Conservation (phyloP, 1,140 invertebrate genomes). For the Drosophila pachea region DNA sequence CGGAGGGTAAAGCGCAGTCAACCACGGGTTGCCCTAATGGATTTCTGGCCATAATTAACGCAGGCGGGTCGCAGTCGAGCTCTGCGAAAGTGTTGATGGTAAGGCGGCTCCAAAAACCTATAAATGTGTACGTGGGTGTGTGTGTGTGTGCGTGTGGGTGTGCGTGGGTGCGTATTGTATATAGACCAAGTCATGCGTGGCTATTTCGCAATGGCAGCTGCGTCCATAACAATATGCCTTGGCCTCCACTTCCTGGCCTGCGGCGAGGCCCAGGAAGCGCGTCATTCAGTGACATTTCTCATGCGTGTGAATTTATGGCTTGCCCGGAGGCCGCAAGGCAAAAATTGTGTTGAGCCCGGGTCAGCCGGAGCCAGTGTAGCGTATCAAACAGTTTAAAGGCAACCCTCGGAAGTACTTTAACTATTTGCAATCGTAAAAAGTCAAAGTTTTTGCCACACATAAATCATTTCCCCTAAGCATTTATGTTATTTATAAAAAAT, state of each 20-base stretch:
- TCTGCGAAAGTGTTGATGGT: conserved; percentile 60
- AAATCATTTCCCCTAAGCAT: conserved; percentile 73
- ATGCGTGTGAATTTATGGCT: conserved; percentile 70
- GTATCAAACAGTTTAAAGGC: conserved; percentile 31
- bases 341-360: conserved; percentile 37
- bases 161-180: conserved; percentile 24
- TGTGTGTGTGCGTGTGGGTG: background rate
- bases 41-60: conserved; percentile 73
- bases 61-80: conserved; percentile 37
- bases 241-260: background rate
- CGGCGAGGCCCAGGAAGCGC: conserved; percentile 2
- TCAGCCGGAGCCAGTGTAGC: background rate
- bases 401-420: conserved; percentile 51
- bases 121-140: background rate
- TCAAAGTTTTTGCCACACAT: conserved; percentile 57
- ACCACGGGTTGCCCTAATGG: conserved; percentile 59
- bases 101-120: conserved; percentile 47
- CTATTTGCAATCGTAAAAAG: conserved; percentile 57
- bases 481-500: conserved; percentile 71
- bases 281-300: conserved; percentile 70
- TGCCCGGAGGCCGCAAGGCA: conserved; percentile 28
- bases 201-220: conserved; percentile 64
- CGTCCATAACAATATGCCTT: conserved; percentile 55
- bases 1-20: conserved; percentile 50
- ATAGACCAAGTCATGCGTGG: conserved; percentile 68